Base-by-base conservation (phyloP, 2,888 invertebrate genomes). In the Neuroscelio doddi region DNA sequence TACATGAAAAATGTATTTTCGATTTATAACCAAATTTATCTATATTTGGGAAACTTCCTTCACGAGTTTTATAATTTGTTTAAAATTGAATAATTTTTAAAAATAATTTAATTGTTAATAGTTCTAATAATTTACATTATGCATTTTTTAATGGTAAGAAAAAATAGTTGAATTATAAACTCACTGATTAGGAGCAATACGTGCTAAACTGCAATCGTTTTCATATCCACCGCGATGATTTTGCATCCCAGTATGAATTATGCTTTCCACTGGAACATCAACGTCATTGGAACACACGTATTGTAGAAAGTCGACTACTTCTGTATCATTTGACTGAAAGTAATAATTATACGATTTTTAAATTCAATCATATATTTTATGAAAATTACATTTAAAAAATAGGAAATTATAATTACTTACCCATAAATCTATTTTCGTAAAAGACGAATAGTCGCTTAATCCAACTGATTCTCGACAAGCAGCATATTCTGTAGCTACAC, bases 181-280 rank as follows among this genome's bases (percentile, higher is more conserved):
- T 87, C 85, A 97, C 97, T 95, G 93, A 85, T 95, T 93, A 59
- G 93, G 91, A 0, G 93, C 89, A 26, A 97, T 89, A 57, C 98
- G 88, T 1, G 95, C 96, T 50, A 98, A 86, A 63, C 97, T 97
- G 86, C 98, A 98, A 85, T 98, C 98, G 80, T 98, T 98, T 86
- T 98, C 98, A 82, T 98, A 98, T 9, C 98, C 98, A 1, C 98
- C 98, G 7, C 90, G 88, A 65, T 89, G 87, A 85, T 98, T 98
- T 85, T 98, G 97, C 97, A 98, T 97, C 68, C 98, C 98, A 0
- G 97, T 97, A 84, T 98, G 98, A 64, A 97, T 95, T 70, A 98
- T 95, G 76, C 93, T 92, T 17, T 97, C 97, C 1, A 96, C 88
- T 0, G 96, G 94, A 1, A 96, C 94, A 82, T 98, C 96, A 5